Evolutionary conservation across 2,113 vertebrate species (phyloP).

Genomic region (Patagioenas fasciata): DNA sequence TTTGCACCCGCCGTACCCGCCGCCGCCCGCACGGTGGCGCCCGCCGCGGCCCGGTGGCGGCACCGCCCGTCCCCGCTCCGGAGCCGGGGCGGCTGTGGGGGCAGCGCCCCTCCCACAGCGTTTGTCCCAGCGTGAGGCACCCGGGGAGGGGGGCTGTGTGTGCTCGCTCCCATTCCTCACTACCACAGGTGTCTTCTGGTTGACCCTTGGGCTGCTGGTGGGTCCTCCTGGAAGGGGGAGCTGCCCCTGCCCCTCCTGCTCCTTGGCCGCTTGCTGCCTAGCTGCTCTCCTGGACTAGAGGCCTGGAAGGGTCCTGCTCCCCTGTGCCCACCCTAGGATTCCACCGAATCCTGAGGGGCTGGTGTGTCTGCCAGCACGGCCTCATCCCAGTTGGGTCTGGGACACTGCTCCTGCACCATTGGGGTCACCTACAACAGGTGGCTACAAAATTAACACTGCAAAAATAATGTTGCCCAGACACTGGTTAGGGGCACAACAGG

Average conservation of each 20-base stretch:
- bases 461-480: neutral
- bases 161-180: neutral
- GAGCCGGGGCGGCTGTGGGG: neutral
- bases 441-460: neutral
- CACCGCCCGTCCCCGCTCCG: too few relatives aligned
- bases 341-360: fast-evolving
- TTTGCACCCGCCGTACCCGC: too few relatives aligned
- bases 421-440: fast-evolving
- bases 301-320: too few relatives aligned
- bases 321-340: fast-evolving
- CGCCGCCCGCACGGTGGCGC: neutral
- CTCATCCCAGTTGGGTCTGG: too few relatives aligned
- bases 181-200: neutral
- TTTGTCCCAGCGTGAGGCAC: neutral
- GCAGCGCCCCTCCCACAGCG: too few relatives aligned
- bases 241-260: too few relatives aligned
- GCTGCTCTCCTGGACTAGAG: neutral
- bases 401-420: neutral
- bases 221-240: neutral
- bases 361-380: fast-evolving
- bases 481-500: fast-evolving
- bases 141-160: too few relatives aligned
- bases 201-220: neutral
- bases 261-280: neutral
- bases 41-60: neutral